A percentile compares a stretch with the other conserved stretches of the same genome.
Evolutionary conservation across 2,888 invertebrate genomes (phyloP).

Genomic region (Chloroclysta siterata): DNA sequence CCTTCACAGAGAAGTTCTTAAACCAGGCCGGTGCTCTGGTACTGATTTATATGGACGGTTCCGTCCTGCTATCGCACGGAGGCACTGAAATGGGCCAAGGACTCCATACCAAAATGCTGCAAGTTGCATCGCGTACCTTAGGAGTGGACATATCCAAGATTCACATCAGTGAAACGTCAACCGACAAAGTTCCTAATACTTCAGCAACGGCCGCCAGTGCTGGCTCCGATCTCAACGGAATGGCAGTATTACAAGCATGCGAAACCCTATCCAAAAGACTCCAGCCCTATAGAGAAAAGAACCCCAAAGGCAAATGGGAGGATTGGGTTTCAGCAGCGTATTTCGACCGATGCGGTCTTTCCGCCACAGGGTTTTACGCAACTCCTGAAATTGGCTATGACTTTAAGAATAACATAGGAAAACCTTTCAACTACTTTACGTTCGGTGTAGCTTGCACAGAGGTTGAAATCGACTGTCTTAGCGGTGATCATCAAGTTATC

Average conservation of each 20-base stretch:
- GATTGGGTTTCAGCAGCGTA: conserved; percentile 93
- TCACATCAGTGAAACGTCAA: conserved; percentile 92
- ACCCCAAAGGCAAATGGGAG: conserved; percentile 93
- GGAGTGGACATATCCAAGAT: conserved; percentile 89
- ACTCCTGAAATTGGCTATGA: conserved; percentile 91
- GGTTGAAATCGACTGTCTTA: conserved; percentile 97
- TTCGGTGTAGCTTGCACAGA: conserved; percentile 94
- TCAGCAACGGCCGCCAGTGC: conserved; percentile 95
- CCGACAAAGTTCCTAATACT: conserved; percentile 96
- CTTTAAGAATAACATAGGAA: conserved; percentile 88
- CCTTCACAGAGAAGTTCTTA: conserved; percentile 90
- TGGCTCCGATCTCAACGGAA: conserved; percentile 95
- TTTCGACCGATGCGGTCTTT: conserved; percentile 90
- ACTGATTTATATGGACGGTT: conserved; percentile 94
- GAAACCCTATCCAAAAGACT: conserved; percentile 89
- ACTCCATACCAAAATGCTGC: conserved; percentile 97
- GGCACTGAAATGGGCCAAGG: conserved; percentile 99
- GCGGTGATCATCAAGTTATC: conserved; percentile 95
- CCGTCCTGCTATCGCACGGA: conserved; percentile 94
- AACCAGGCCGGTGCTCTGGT: conserved; percentile 96
- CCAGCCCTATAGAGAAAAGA: conserved; percentile 88
- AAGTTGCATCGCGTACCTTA: conserved; percentile 91
- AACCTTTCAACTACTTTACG: conserved; percentile 93
- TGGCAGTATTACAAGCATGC: conserved; percentile 95
- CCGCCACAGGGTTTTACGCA: conserved; percentile 93